Percentiles rank a stretch among this genome's conserved stretches.
phyloP scores from a whole-genome alignment of 2,113 vertebrate genomes.

The Gyps fulvus region DNA sequence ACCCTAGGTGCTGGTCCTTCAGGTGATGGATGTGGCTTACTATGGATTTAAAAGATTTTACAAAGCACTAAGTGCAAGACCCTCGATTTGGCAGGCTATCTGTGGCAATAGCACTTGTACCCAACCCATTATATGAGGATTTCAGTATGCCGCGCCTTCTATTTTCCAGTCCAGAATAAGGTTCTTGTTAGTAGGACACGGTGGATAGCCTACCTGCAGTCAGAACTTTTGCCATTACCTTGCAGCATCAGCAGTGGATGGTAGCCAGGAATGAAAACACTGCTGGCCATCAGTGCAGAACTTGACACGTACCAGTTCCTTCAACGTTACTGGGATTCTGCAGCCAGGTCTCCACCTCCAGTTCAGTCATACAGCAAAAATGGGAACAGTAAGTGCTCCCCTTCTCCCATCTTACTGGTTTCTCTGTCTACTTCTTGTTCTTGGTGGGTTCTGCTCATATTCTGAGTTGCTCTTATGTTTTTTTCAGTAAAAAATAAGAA shows the following conservation, averaged over 20 bases:
- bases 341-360: background rate
- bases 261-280: background rate
- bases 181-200: background rate
- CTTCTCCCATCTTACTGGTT: background rate
- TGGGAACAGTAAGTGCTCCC: background rate
- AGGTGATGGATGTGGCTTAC: background rate
- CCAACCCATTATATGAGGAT: background rate
- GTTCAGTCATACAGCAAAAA: background rate
- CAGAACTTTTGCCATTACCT: background rate
- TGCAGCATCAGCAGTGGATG: background rate
- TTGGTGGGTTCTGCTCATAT: background rate
- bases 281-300: background rate
- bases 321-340: background rate
- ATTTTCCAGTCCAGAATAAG: background rate
- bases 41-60: background rate
- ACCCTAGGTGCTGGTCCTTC: background rate
- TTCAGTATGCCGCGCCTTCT: background rate
- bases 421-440: background rate
- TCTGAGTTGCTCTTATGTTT: background rate
- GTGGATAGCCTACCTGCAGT: background rate
- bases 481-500: background rate
- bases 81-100: background rate
- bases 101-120: background rate
- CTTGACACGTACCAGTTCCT: background rate
- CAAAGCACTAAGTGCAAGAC: background rate